These are phyloP conservation scores for Eremophila alpestris DNA, from an alignment of 2,797 vertebrate species.

Conservation along the genomic window DNA sequence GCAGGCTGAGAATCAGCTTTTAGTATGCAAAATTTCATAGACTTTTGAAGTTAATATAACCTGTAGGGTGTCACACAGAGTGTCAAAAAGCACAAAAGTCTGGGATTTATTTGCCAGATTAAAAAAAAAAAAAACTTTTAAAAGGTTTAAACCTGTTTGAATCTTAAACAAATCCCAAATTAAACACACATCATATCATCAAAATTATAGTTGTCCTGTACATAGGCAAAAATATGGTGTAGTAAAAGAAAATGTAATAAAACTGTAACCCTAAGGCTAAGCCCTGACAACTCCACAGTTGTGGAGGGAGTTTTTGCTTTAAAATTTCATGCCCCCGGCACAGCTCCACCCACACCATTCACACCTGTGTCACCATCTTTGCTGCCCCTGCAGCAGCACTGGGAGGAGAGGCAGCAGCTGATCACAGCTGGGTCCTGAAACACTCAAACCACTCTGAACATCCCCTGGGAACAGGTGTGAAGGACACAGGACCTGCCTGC, in stretches of 20 bases:
- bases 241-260: neutral
- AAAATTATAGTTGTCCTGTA: neutral
- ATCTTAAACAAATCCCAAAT: neutral
- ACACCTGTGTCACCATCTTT: neutral
- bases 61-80: neutral
- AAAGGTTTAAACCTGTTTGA: neutral
- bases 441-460: neutral
- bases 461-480: neutral
- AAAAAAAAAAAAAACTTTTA: neutral
- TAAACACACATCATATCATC: neutral
- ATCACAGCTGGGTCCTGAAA: neutral
- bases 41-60: neutral
- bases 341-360: neutral
- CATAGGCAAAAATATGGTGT: neutral
- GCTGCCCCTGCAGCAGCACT: neutral
- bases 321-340: neutral
- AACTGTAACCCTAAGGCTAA: neutral
- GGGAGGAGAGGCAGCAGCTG: neutral
- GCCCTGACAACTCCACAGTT: neutral
- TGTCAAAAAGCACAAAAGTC: neutral
- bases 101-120: neutral
- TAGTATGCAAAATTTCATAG: neutral
- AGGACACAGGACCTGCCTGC: neutral
- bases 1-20: neutral
- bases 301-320: neutral